Evolutionary conservation across 2,113 vertebrate genomes (phyloP).

Genomic region (Gymnogyps californianus): DNA sequence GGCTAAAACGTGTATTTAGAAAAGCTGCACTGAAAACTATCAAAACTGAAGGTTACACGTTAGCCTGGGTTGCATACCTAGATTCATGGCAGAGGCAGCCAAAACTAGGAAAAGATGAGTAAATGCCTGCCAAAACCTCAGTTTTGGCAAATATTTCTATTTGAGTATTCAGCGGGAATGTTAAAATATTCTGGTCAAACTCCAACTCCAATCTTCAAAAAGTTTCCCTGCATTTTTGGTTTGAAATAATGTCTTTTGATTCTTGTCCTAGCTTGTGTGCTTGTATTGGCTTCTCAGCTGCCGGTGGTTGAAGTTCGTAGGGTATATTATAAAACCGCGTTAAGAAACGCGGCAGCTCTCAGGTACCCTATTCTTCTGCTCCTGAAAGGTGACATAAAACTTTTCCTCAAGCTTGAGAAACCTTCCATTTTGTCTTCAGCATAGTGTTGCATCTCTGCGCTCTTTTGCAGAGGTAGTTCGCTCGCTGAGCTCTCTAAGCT

Average conservation of each 20-base stretch:
- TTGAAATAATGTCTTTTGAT: not conserved
- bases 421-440: not conserved
- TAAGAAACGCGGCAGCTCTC: accelerated
- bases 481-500: not conserved
- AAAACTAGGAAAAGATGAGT: not conserved
- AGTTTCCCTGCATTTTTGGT: not conserved
- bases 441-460: accelerated
- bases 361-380: not conserved
- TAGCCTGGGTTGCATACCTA: not conserved
- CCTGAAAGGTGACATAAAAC: not conserved
- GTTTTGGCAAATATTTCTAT: not conserved
- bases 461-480: accelerated
- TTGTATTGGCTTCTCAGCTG: not conserved
- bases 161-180: not conserved
- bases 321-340: accelerated
- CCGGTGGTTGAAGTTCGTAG: not conserved
- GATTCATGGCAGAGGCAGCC: not conserved
- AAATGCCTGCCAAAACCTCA: not conserved
- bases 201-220: not conserved
- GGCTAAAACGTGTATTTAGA: accelerated
- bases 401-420: not conserved
- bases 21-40: not conserved
- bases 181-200: not conserved
- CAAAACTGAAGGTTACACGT: accelerated
- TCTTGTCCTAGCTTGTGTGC: not conserved